Percentiles rank a stretch among this genome's conserved stretches.
These are phyloP conservation scores for Sphenodon punctatus DNA, from an alignment of 2,797 vertebrate species.

Conservation along the genomic window DNA sequence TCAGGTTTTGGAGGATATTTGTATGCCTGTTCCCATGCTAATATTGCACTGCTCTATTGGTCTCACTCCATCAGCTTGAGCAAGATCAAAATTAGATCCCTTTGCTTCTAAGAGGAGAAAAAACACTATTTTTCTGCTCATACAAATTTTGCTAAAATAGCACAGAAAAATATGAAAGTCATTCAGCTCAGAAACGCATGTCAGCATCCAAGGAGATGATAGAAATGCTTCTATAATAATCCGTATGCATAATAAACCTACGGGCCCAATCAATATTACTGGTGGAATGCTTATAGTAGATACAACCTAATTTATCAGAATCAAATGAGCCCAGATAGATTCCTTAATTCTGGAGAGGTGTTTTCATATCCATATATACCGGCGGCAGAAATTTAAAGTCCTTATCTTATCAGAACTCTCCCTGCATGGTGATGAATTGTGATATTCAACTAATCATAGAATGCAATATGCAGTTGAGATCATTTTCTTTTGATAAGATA, in stretches of 20 bases:
- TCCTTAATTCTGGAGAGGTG: not conserved
- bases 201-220: not conserved
- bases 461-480: not conserved
- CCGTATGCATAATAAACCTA: not conserved
- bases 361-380: not conserved
- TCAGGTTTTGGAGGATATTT: not conserved
- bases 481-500: not conserved
- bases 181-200: not conserved
- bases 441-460: not conserved
- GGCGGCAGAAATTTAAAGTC: not conserved
- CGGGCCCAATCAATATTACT: not conserved
- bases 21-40: not conserved
- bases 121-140: not conserved
- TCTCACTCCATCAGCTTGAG: not conserved
- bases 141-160: not conserved
- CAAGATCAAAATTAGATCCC: not conserved
- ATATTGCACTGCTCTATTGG: not conserved
- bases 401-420: slow-evolving; percentile 19
- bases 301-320: not conserved
- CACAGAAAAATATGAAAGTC: not conserved
- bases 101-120: not conserved
- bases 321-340: not conserved
- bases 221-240: not conserved
- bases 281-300: not conserved
- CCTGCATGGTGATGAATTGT: not conserved